A percentile compares a stretch with the other conserved stretches of the same genome.
Evolutionary conservation across 1,140 invertebrate genomes (phyloP).

Genomic region (Hylyphantes graminicola): DNA sequence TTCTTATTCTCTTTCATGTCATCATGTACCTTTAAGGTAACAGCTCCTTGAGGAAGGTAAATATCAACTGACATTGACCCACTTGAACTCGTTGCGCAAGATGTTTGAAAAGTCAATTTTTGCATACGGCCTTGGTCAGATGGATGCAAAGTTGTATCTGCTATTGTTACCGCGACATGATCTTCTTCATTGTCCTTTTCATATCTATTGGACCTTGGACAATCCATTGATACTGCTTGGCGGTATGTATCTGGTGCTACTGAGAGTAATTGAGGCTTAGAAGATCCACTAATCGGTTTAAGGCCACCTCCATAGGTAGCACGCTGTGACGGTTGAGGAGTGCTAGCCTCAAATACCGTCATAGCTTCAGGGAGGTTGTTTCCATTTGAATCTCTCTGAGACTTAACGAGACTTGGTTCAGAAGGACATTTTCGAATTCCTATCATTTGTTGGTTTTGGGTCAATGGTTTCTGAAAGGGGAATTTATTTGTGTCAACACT

Average conservation of each 20-base stretch:
- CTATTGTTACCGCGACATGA: background rate
- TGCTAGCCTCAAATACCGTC: constrained; percentile 46
- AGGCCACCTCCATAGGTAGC: constrained; percentile 50
- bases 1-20: constrained; percentile 49
- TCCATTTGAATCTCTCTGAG: constrained; percentile 29
- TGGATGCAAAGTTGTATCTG: background rate
- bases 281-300: constrained; percentile 36
- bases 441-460: background rate
- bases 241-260: constrained; percentile 49
- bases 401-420: constrained; percentile 51
- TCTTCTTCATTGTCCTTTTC: constrained; percentile 29
- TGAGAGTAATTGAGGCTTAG: constrained; percentile 47
- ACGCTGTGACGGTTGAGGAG: constrained; percentile 55
- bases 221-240: constrained; percentile 61
- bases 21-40: constrained; percentile 58
- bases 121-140: constrained; percentile 9
- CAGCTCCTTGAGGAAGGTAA: constrained; percentile 57
- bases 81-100: constrained; percentile 54
- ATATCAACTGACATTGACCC: constrained; percentile 60
- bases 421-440: constrained; percentile 58
- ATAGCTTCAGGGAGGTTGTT: constrained; percentile 47
- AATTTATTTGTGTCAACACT: constrained; percentile 57
- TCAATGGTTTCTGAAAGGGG: background rate
- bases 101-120: constrained; percentile 39
- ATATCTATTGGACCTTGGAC: constrained; percentile 36